Evolutionary conservation across 2,113 vertebrate genomes (phyloP), one percentile per base, ranked within the genome.

Genomic region (Strigops habroptila): DNA sequence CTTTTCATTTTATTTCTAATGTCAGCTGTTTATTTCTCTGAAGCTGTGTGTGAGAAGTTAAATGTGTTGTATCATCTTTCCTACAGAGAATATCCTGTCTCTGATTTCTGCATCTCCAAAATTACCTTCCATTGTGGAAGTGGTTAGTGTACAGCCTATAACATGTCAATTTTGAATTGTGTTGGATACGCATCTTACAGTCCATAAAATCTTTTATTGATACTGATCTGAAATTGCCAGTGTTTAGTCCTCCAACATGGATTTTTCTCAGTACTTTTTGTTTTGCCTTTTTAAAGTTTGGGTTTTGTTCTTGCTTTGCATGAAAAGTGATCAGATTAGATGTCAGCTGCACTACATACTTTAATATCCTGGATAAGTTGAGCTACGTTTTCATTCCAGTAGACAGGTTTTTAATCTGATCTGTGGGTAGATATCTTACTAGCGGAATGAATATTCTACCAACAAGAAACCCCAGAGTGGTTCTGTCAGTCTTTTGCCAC

Each of bases 321-420:
- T 95, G 86, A 75, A 63, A 44, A 92, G 81, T 48, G 91, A 96
- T 97, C 94, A 95, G 93, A 97, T 96, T 94, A 95, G 94, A 91
- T 95, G 93, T 97, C 96, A 92, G 95, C 81, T 89, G 73, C 74
- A 82, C 91, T 95, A 95, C 95, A 95, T 74, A 64, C 93, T 97
- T 96, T 95, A 97, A 97, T 97, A 97, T 97, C 96, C 95, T 97
- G 95, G 87, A 62, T 95, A 95, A 92, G 95, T 65, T 95, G 89
- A 95, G 94, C 83, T 95, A 64, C 18, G 1, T 84, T 96, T 97
- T 94, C 89, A 95, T 97, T 95, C 86, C 86, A 93, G 86, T 64
- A 92, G 86, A 79, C 84, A 79, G 95, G 62, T 82, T 95, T 96
- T 95, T 96, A 97, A 97, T 97, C 96, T 96, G 95, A 97, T 97